These are phyloP conservation scores for Lysandra bellargus DNA, from an alignment of 2,888 invertebrate genomes.

Conservation along the genomic window DNA sequence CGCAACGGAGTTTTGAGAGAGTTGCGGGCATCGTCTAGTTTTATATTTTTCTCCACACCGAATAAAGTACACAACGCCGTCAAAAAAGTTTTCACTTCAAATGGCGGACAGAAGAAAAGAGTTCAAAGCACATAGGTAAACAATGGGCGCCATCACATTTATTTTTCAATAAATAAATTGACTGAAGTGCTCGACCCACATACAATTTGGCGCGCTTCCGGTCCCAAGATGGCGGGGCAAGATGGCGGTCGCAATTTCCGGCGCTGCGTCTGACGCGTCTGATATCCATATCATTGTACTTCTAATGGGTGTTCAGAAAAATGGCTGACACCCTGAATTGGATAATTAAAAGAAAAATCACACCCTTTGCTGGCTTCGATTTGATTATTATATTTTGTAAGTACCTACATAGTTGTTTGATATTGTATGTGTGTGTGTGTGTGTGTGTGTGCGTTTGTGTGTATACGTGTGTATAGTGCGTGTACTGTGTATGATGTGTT, in stretches of 20 bases:
- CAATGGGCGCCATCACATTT: not conserved
- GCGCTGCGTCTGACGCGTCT: constrained; percentile 56
- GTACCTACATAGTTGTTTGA: not conserved
- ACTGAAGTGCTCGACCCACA: constrained; percentile 36
- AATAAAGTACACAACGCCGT: too few relatives aligned
- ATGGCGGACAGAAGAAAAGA: not conserved
- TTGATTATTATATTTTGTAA: not conserved
- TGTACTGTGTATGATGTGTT: too few relatives aligned
- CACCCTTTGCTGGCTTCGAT: not conserved
- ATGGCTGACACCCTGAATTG: constrained; percentile 1
- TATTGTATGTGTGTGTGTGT: not conserved
- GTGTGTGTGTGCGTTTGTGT: not conserved
- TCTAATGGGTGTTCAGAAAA: constrained; percentile 17
- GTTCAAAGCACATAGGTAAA: not conserved
- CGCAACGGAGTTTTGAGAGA: too few relatives aligned
- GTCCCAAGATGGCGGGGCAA: constrained; percentile 46
- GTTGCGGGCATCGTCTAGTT: too few relatives aligned
- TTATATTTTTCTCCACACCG: too few relatives aligned
- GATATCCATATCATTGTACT: constrained; percentile 36
- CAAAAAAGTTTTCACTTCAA: not conserved
- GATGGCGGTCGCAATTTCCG: constrained; percentile 63
- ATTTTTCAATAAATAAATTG: constrained; percentile 23
- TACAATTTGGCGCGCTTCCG: constrained; percentile 59
- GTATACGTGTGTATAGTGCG: not conserved
- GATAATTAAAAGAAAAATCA: constrained; percentile 5